phyloP scores from a whole-genome alignment of 2,113 vertebrate species.

The Apodemus sylvaticus region DNA sequence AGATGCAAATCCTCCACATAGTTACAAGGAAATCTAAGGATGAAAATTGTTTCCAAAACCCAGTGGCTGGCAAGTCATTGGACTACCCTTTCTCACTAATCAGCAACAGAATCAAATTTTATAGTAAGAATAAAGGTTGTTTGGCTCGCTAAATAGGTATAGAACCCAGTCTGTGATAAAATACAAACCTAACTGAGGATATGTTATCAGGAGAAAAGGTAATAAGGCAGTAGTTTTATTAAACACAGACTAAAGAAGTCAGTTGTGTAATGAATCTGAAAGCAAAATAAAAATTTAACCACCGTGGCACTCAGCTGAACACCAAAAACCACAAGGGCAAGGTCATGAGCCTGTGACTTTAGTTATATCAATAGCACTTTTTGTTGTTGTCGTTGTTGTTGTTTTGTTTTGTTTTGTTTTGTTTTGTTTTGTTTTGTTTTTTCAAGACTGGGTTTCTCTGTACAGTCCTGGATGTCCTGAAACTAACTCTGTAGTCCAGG shows the following conservation, averaged over 20 bases:
- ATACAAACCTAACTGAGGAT: not conserved
- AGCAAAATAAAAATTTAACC: conserved; percentile 56
- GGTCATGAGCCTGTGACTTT: conserved; percentile 2
- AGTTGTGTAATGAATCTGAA: not conserved
- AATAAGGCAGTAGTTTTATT: conserved; percentile 30
- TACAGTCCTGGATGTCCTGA: not conserved
- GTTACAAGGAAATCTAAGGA: not conserved
- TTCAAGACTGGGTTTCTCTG: not conserved
- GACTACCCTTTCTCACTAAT: not conserved
- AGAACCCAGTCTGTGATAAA: conserved; percentile 10
- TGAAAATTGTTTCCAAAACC: not conserved
- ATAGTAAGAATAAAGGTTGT: conserved; percentile 1
- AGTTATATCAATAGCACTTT: not conserved
- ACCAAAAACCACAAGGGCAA: not conserved
- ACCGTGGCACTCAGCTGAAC: conserved; percentile 32
- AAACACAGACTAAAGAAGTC: not conserved
- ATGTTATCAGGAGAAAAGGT: not conserved
- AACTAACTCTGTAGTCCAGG: not conserved
- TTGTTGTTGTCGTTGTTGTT: too few species aligned
- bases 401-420: not conserved
- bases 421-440: not conserved
- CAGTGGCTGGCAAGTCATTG: conserved; percentile 3
- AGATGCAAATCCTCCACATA: conserved; percentile 21
- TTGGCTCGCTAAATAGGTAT: not conserved
- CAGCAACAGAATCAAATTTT: conserved; percentile 48